Evolutionary conservation across 2,797 vertebrate genomes (phyloP).

Genomic region (Mormyrops boulengeri): DNA sequence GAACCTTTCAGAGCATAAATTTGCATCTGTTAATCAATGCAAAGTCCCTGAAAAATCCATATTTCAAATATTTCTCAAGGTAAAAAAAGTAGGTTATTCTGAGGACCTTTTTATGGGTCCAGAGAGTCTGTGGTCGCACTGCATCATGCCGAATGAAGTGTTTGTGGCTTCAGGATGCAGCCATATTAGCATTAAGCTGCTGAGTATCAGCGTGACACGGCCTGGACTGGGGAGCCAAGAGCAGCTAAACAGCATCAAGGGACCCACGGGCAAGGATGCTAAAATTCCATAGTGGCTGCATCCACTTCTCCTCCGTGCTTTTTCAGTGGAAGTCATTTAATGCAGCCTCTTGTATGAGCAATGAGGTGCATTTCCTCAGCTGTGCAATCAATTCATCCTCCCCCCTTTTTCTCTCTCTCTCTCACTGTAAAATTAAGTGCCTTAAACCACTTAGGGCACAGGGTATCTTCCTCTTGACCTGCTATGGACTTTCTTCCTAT

Average conservation of each 20-base stretch:
- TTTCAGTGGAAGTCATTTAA: background rate
- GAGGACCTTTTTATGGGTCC: background rate
- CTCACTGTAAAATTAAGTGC: background rate
- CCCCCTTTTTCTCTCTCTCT: background rate
- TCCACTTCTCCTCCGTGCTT: background rate
- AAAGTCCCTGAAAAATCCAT: background rate
- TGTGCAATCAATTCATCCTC: background rate
- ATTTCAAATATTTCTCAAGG: constrained; percentile 5
- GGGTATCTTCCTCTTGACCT: background rate
- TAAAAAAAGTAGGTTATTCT: background rate
- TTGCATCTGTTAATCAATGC: background rate
- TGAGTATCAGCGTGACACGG: background rate
- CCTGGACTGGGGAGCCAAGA: background rate
- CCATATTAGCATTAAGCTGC: background rate
- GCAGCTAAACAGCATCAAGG: background rate
- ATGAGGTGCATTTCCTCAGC: background rate
- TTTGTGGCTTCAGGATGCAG: background rate
- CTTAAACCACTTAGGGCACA: background rate
- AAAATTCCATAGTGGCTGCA: background rate
- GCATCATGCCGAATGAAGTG: background rate
- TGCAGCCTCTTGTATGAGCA: background rate
- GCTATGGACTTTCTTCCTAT: background rate
- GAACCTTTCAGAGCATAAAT: background rate
- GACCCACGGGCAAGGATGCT: background rate
- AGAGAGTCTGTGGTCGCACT: background rate